Conservation (phyloP, 2,113 vertebrate genomes). For the Phylloscopus trochilus region DNA sequence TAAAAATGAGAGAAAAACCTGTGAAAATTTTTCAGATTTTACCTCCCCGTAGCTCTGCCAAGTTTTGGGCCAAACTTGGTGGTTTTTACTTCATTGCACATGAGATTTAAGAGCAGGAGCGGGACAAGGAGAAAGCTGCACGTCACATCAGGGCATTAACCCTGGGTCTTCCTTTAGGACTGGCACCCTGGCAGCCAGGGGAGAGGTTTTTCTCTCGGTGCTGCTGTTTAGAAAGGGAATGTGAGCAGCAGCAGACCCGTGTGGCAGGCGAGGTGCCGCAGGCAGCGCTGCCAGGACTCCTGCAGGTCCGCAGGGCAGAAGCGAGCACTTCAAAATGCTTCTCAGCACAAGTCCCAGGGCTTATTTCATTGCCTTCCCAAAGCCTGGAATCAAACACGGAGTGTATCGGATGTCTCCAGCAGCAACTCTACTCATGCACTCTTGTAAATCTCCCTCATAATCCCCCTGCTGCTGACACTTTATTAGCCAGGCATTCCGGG, state of each 20-base stretch:
- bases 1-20: background rate
- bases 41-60: background rate
- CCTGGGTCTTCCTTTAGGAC: background rate
- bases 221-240: background rate
- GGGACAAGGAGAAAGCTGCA: background rate
- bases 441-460: constrained; percentile 73
- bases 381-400: constrained; percentile 56
- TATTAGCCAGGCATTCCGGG: constrained; percentile 72
- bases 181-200: background rate
- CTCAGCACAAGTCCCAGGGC: background rate
- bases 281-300: background rate
- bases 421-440: constrained; percentile 66
- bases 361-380: constrained; percentile 54
- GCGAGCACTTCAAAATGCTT: background rate
- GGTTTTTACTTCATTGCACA: background rate
- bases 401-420: constrained; percentile 66
- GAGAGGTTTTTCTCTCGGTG: background rate
- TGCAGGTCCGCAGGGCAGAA: background rate
- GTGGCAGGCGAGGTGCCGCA: background rate
- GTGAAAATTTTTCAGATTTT: background rate
- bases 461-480: constrained; percentile 70
- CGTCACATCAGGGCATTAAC: background rate
- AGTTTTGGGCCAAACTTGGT: background rate
- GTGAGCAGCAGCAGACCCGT: background rate
- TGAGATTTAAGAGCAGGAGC: background rate